Conservation (phyloP, 2,113 vertebrate genomes). For the Dryoscopus gambensis region DNA sequence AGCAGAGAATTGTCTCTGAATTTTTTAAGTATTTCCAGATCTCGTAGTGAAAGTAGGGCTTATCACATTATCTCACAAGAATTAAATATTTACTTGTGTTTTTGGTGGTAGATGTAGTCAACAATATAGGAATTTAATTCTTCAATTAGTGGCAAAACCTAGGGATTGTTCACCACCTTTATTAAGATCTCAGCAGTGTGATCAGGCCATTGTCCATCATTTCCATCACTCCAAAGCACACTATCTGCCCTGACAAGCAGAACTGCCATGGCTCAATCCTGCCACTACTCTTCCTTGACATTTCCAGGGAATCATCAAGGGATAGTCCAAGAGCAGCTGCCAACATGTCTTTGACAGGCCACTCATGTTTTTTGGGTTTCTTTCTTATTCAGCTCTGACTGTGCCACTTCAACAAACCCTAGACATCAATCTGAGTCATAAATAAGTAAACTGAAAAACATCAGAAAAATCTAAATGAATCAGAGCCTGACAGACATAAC, state of each 20-base stretch:
- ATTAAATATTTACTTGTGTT: not conserved
- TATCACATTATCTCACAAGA: not conserved
- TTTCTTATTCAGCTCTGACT: not conserved
- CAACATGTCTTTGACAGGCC: not conserved
- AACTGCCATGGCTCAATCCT: slow-evolving; percentile 17
- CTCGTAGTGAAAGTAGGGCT: not conserved
- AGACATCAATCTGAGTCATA: not conserved
- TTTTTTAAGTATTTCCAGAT: not conserved
- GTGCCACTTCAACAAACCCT: not conserved
- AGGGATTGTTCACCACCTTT: not conserved
- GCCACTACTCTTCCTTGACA: not conserved
- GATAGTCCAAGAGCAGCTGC: slow-evolving; percentile 21
- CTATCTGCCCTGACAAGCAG: slow-evolving; percentile 18
- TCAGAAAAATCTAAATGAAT: not conserved
- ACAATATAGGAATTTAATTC: not conserved
- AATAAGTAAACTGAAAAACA: not conserved
- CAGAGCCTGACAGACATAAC: not conserved
- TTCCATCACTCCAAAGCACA: not conserved
- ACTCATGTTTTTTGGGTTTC: not conserved
- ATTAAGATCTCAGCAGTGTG: not conserved
- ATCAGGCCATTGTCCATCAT: not conserved
- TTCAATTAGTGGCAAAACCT: not conserved
- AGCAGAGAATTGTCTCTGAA: not conserved
- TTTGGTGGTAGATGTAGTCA: not conserved
- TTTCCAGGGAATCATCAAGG: not conserved